Evolutionary conservation across 2,113 vertebrate species (phyloP).

Genomic region (Tyrannus savana): DNA sequence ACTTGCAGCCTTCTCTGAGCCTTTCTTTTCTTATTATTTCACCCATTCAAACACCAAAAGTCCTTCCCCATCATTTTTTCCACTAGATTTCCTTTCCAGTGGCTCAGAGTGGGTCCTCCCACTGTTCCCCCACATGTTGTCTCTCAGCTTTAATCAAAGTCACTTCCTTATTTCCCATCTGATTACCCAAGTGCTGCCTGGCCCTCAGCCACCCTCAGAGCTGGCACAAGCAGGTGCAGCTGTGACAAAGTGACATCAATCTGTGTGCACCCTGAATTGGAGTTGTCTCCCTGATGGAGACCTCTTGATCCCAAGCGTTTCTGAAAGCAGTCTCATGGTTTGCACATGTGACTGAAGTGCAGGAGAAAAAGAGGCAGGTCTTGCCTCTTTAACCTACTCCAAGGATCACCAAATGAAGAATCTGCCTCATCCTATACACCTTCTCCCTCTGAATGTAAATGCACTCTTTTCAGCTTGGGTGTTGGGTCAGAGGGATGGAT

Average conservation of each 20-base stretch:
- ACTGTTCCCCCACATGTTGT: conserved; percentile 43
- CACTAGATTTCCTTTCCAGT: conserved; percentile 20
- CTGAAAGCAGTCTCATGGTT: background rate
- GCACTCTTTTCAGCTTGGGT: background rate
- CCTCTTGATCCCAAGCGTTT: conserved; percentile 4
- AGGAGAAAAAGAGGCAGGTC: background rate
- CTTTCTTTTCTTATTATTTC: conserved; percentile 33
- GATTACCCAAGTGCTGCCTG: conserved; percentile 44
- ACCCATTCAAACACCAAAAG: conserved; percentile 25
- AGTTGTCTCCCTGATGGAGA: conserved; percentile 7
- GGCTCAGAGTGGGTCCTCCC: conserved; percentile 39
- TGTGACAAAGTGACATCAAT: background rate
- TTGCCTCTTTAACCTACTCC: background rate
- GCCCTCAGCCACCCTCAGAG: conserved; percentile 26
- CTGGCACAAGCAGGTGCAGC: background rate
- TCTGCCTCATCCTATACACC: background rate
- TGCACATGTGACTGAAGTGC: background rate
- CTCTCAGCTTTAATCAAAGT: conserved; percentile 61
- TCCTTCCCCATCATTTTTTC: background rate
- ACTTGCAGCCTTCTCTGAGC: background rate
- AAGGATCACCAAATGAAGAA: background rate
- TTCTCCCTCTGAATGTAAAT: background rate
- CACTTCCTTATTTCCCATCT: conserved; percentile 39
- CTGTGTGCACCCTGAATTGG: background rate
- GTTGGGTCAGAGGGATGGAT: background rate